Conservation (phyloP, 2,888 invertebrate species). For the Sinhomidia bicolor region DNA sequence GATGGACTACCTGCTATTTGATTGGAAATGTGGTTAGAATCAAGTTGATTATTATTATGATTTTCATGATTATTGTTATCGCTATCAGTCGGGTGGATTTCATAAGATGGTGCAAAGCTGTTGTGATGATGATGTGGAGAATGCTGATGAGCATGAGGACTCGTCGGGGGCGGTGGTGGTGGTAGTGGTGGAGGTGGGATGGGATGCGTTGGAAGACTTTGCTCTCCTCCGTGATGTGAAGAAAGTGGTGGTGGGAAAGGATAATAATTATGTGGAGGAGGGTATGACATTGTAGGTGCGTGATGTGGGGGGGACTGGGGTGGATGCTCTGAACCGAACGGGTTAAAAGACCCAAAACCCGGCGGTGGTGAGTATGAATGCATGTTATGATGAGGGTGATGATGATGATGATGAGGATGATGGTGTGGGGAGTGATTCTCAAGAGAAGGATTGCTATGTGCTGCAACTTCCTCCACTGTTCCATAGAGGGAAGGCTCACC, state of each 20-base stretch:
- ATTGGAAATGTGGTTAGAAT: conserved; percentile 10
- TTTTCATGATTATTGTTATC: no score
- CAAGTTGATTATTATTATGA: conserved; percentile 24
- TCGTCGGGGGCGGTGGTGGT: background rate
- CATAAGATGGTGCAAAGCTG: conserved; percentile 37
- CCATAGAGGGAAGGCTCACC: conserved; percentile 57
- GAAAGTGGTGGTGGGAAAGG: conserved; percentile 2
- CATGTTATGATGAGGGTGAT: conserved; percentile 27
- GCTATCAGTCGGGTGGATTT: background rate
- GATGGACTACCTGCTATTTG: conserved; percentile 48
- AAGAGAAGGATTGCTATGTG: conserved; percentile 24
- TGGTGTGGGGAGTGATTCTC: background rate
- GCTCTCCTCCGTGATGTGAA: background rate
- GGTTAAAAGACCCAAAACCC: conserved; percentile 28
- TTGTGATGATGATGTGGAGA: conserved; percentile 16
- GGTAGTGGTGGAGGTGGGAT: conserved; percentile 38
- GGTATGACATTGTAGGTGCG: conserved; percentile 22
- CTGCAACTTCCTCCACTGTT: conserved; percentile 62
- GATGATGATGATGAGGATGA: conserved; percentile 10
- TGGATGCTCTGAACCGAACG: conserved; percentile 39
- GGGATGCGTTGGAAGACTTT: conserved; percentile 21
- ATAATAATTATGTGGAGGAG: background rate
- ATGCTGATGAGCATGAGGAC: conserved; percentile 9
- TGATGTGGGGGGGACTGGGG: conserved; percentile 7
- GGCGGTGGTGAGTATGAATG: conserved; percentile 44